Base-by-base conservation (phyloP, 2,113 vertebrate species). In the Phalacrocorax brasilianus region DNA sequence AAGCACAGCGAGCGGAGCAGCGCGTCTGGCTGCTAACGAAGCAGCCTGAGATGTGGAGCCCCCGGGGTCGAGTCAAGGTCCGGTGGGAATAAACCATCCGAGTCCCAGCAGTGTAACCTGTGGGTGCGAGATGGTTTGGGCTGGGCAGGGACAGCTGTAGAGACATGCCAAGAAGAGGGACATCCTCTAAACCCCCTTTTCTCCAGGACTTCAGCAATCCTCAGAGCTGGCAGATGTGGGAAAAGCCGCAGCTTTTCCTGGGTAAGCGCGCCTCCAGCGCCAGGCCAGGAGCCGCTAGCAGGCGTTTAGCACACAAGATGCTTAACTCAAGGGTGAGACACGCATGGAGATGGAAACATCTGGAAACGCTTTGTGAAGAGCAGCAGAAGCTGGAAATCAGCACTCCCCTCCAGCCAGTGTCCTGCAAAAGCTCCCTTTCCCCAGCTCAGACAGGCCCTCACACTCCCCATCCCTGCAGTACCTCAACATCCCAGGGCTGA, bases 321-420 rank as follows among this genome's bases (percentile, higher is more conserved):
- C 15, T 4, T 12, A 50, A 66, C 11, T 19, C 47, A 3, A 35
- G 58, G 63, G 38, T 9, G 53, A 82, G 66, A 61, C 12, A 12
- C 5, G 3, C 5, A 53, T n/a, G 66, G 65, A 73, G 40, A 35
- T 5, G 33, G 68, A 61, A 90, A 23, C 55, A 66, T 8, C 74
- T 53, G 33, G 65, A 58, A 88, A 44, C 0, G 4, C 22, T 30
- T 50, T 2, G 0, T 27, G 1, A 0, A 15, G 6, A 75, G 71
- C 58, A 33, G 42, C 27, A 4, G 0, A 1, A n/a, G 28, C 21
- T 9, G 42, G 66, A 28, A 26, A 53, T 3, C 0, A 1, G 6
- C 24, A 0, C 5, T 40, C n/a, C 26, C 16, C 66, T 74, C 78
- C 80, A 55, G 38, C 66, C 62, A 33, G 50, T 27, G 71, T 7